Percentiles rank a stretch among this genome's conserved stretches.
These are phyloP conservation scores for Margaritifera margaritifera DNA, from an alignment of 2,888 invertebrate species.

Conservation along the genomic window DNA sequence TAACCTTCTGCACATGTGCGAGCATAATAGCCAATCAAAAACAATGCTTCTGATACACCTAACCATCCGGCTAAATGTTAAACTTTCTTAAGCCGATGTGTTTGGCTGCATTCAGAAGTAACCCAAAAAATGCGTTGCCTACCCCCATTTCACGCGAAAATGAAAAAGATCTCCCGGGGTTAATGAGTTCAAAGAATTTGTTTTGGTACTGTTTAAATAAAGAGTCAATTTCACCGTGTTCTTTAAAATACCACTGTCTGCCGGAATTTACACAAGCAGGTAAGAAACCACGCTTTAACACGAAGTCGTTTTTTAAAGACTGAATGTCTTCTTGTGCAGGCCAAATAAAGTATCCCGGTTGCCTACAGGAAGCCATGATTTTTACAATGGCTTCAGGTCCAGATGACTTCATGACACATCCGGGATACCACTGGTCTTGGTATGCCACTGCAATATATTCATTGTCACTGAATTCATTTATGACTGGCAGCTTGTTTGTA, in stretches of 20 bases:
- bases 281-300: constrained; percentile 3
- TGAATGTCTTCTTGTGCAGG: constrained; percentile 2
- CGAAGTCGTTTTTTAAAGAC: neutral
- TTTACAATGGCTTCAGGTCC: neutral
- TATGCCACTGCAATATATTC: constrained; percentile 7
- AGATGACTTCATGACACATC: neutral
- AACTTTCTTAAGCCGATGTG: too few species aligned
- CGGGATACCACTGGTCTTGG: constrained; percentile 1
- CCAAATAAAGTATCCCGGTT: constrained; percentile 4
- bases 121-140: too few species aligned
- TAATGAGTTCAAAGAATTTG: too few species aligned
- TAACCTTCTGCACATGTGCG: too few species aligned
- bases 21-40: too few species aligned
- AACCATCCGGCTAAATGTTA: too few species aligned
- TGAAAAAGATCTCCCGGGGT: too few species aligned
- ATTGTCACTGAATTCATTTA: constrained; percentile 1
- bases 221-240: neutral
- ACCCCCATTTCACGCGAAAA: too few species aligned
- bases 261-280: constrained; percentile 5
- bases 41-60: too few species aligned
- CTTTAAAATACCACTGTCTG: constrained; percentile 9
- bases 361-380: constrained; percentile 1
- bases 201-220: constrained; percentile 2
- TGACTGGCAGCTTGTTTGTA: constrained; percentile 2
- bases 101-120: too few species aligned